Percentiles rank a stretch among this genome's conserved stretches.
phyloP scores from a whole-genome alignment of 1,140 invertebrate species.

The Dysdera silvatica region DNA sequence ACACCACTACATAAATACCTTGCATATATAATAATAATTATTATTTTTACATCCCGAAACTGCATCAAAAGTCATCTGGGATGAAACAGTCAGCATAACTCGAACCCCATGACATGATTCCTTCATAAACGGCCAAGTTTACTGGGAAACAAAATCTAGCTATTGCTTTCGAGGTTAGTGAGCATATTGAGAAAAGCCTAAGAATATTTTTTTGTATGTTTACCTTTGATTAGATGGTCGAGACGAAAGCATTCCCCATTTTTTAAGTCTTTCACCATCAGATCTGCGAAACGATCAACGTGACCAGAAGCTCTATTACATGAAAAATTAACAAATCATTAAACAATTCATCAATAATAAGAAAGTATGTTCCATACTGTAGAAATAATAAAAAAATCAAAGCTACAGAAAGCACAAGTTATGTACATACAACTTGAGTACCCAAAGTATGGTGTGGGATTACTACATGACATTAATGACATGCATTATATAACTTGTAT shows the following conservation, averaged over 20 bases:
- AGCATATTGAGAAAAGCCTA: not conserved
- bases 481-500: no score
- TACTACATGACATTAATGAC: no score
- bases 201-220: not conserved
- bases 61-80: no score
- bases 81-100: no score
- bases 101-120: no score
- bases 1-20: no score
- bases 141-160: no score
- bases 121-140: no score
- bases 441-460: no score
- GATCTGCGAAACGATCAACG: conserved; percentile 96
- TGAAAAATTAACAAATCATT: conserved; percentile 20
- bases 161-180: no score
- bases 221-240: conserved; percentile 93
- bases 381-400: not conserved
- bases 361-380: not conserved
- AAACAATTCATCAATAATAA: not conserved
- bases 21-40: no score
- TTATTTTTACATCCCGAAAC: no score
- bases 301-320: conserved; percentile 89
- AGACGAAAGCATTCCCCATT: conserved; percentile 94
- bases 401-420: not conserved
- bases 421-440: not conserved
- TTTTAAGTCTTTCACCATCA: conserved; percentile 97